phyloP scores from a whole-genome alignment of 2,888 invertebrate species.

The Camptogramma bilineatum region DNA sequence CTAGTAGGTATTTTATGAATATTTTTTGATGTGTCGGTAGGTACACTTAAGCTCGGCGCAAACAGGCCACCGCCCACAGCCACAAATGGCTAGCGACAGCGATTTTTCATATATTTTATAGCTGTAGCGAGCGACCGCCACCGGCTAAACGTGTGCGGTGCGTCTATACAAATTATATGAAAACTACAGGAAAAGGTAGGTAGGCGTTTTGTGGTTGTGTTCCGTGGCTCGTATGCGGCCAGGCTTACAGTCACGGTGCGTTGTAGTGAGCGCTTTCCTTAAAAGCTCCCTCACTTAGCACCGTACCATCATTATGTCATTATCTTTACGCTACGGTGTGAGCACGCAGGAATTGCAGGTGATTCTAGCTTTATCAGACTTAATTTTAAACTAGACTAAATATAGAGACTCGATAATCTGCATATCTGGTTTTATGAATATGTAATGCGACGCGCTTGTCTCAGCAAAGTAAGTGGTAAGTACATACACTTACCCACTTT shows the following conservation, averaged over 20 bases:
- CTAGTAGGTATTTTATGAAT: too few relatives aligned
- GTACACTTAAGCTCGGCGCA: too few relatives aligned
- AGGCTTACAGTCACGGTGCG: background rate
- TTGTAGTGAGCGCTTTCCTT: background rate
- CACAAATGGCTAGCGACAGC: too few relatives aligned
- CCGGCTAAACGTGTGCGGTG: too few relatives aligned
- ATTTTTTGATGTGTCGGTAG: too few relatives aligned
- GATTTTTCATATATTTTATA: too few relatives aligned
- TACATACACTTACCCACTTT: slow-evolving; percentile 1
- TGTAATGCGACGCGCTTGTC: slow-evolving; percentile 20
- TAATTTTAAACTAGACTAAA: slow-evolving; percentile 23
- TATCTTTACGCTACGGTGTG: slow-evolving; percentile 20
- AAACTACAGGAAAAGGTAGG: too few relatives aligned
- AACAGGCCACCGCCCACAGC: too few relatives aligned
- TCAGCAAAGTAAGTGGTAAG: slow-evolving; percentile 18
- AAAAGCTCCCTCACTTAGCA: slow-evolving; percentile 20
- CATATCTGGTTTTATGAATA: slow-evolving; percentile 31
- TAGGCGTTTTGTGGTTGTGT: too few relatives aligned
- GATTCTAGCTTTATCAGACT: slow-evolving; percentile 10
- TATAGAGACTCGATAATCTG: slow-evolving; percentile 34
- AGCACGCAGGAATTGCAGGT: slow-evolving; percentile 22
- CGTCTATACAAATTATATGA: too few relatives aligned
- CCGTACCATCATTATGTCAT: slow-evolving; percentile 18
- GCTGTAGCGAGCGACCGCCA: too few relatives aligned
- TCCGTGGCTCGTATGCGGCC: too few relatives aligned